Evolutionary conservation across 1,140 invertebrate species (phyloP), one percentile per base, ranked within the genome.

Genomic region (Hylaeus anthracinus): DNA sequence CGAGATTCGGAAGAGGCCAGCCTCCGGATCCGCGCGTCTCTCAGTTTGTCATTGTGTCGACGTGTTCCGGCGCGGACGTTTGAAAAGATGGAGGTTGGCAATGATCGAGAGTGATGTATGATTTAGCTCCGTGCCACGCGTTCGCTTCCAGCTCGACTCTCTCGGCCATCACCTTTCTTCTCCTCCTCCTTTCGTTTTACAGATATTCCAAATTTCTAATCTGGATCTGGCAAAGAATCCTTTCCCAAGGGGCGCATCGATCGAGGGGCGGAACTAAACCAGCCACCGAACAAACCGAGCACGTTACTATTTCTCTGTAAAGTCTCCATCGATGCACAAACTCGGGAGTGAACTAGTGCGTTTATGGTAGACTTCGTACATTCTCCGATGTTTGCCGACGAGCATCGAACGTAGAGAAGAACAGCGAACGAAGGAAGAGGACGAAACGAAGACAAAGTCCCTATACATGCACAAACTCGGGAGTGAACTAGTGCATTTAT

Each of bases 71-170:
- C 45, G 56, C 45, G 63, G 53, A 79, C 71, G 43, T 60, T 60
- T 72, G 3, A n/a, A 85, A 85, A 55, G 65, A 55, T 67, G 2
- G 43, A 64, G 56, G 0, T 15, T 69, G 58, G 61, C 74, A 85
- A 72, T 90, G 90, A 90, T 90, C 56, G 90, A 90, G 79, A 67
- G 75, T 89, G 90, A 90, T 88, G 74, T 83, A 90, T 90, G 45
- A 77, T 64, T 51, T 41, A 55, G 12, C 48, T 67, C 60, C 41
- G 48, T 64, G 67, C 78, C 73, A 81, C 74, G 79, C 45, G 71
- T n/a, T 76, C 26, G 41, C 1, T 14, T n/a, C 10, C 39, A 51
- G 8, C 15, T 6, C 10, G 45, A 63, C 43, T 12, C 43, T 5
- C 14, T 51, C 60, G 51, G 9, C 2, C 14, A 26, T n/a, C 43